A percentile compares a stretch with the other conserved stretches of the same genome.
Conservation (phyloP, 2,113 vertebrate species). For the Perca schrenkii region DNA sequence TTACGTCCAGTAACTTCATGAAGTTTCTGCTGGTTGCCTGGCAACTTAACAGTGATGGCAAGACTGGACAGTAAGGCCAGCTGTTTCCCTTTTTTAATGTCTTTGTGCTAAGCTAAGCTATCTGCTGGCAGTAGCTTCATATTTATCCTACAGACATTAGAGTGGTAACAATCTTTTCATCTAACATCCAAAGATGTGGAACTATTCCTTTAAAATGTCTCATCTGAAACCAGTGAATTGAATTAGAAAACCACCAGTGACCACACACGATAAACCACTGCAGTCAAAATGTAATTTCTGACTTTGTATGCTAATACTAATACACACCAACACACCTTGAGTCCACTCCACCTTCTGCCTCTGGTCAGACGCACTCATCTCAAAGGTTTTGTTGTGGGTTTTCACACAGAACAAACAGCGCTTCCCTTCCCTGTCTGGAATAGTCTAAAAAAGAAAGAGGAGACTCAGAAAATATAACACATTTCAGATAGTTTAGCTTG, state of each 20-base stretch:
- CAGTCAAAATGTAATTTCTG: not conserved
- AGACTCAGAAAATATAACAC: not conserved
- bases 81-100: not conserved
- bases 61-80: too few relatives aligned
- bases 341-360: slow-evolving; percentile 86
- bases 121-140: not conserved
- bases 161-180: not conserved
- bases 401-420: slow-evolving; percentile 87
- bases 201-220: not conserved
- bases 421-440: slow-evolving; percentile 85
- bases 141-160: too few relatives aligned
- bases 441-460: slow-evolving; percentile 65
- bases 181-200: not conserved
- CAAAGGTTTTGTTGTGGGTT: slow-evolving; percentile 82
- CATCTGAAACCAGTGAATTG: not conserved
- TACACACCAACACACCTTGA: slow-evolving; percentile 79
- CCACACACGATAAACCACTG: not conserved
- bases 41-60: too few relatives aligned
- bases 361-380: slow-evolving; percentile 86
- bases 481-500: not conserved
- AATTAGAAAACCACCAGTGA: not conserved
- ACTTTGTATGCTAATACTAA: not conserved
- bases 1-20: too few relatives aligned
- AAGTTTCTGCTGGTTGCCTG: too few relatives aligned
- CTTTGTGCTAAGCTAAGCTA: not conserved